Conservation (phyloP, 2,797 vertebrate genomes). For the Hyperoplus lanceolatus region DNA sequence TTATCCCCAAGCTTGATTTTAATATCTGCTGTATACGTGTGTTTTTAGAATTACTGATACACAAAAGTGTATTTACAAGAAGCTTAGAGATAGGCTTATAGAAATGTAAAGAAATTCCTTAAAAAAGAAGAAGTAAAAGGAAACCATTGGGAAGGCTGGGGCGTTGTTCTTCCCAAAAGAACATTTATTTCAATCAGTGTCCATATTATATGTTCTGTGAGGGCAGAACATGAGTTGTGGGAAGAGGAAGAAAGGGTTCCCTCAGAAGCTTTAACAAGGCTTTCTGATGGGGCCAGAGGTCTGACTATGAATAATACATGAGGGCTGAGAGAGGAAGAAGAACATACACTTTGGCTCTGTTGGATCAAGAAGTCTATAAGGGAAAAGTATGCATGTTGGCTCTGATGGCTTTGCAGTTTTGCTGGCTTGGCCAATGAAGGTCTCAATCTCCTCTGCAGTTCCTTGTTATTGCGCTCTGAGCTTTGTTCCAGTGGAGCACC, state of each 20-base stretch:
- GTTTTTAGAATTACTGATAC: conserved; percentile 6
- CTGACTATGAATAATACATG: conserved; percentile 82
- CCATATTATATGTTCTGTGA: conserved; percentile 74
- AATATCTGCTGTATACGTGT: not conserved
- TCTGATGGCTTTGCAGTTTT: conserved; percentile 52
- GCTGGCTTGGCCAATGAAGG: conserved; percentile 29
- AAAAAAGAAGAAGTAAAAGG: conserved; percentile 15
- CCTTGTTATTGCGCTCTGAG: conserved; percentile 27
- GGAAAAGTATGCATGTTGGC: conserved; percentile 60
- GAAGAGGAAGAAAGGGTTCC: conserved; percentile 69
- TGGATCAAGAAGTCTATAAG: conserved; percentile 43
- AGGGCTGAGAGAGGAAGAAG: conserved; percentile 52
- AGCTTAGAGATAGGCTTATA: conserved; percentile 10
- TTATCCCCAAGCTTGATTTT: conserved; percentile 7
- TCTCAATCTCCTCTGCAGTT: conserved; percentile 26
- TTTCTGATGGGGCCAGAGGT: conserved; percentile 81
- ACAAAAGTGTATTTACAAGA: conserved; percentile 13
- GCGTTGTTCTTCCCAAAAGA: conserved; percentile 63
- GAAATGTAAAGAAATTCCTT: conserved; percentile 8
- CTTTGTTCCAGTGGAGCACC: conserved; percentile 33
- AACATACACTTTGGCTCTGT: conserved; percentile 66
- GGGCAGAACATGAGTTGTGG: conserved; percentile 70
- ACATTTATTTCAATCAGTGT: conserved; percentile 76
- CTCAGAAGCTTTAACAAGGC: conserved; percentile 83
- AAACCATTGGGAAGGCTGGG: conserved; percentile 39